Conservation (phyloP, 2,888 invertebrate genomes). For the Rapana venosa region DNA sequence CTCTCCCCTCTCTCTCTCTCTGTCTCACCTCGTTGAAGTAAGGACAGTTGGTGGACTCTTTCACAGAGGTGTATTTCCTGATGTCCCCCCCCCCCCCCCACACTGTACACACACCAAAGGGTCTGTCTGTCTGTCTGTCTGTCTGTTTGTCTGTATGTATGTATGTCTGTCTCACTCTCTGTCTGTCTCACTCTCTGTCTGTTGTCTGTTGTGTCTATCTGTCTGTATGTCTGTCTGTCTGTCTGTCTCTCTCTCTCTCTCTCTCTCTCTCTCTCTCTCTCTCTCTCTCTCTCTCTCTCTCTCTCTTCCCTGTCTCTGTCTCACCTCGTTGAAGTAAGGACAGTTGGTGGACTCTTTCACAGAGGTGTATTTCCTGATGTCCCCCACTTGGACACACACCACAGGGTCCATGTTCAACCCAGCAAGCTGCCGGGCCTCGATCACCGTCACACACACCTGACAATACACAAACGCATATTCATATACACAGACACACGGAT, state of each 20-base stretch:
- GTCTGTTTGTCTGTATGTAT: background rate
- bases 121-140: background rate
- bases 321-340: constrained; percentile 94
- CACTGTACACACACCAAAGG: background rate
- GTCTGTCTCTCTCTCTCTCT: background rate
- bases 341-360: constrained; percentile 97
- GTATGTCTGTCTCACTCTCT: background rate
- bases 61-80: too few species aligned
- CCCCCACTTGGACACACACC: constrained; percentile 93
- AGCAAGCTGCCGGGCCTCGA: constrained; percentile 92
- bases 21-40: too few species aligned
- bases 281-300: background rate
- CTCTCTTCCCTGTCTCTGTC: background rate
- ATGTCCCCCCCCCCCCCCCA: too few species aligned
- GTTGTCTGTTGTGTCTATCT: background rate
- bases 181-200: background rate
- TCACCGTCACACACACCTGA: constrained; percentile 81
- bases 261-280: background rate
- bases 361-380: constrained; percentile 90
- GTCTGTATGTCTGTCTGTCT: background rate
- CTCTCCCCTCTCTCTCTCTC: too few species aligned
- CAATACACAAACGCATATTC: background rate
- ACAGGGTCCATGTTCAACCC: constrained; percentile 96
- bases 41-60: too few species aligned
- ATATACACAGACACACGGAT: background rate